Conservation (phyloP, 2,113 vertebrate genomes). For the Atrichornis clamosus region DNA sequence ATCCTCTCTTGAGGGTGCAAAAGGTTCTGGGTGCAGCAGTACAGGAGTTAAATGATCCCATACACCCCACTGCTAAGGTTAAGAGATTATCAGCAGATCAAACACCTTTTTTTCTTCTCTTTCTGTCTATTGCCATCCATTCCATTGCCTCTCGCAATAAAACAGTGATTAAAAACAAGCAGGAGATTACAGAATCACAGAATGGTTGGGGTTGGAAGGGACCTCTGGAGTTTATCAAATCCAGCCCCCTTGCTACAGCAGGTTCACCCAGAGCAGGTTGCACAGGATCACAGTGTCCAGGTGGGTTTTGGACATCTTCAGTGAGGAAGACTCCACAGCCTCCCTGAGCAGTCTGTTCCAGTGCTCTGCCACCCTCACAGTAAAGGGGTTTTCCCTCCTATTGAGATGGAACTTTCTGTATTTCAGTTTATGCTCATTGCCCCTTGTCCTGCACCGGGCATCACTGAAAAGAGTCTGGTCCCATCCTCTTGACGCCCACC, state of each 20-base stretch:
- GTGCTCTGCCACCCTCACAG: neutral
- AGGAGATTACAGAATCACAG: neutral
- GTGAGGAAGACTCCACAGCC: neutral
- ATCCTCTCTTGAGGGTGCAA: neutral
- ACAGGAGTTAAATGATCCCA: neutral
- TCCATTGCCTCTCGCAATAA: neutral
- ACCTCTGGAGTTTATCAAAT: neutral
- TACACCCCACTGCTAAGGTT: fast-evolving
- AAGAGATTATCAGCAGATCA: neutral
- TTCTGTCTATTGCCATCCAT: neutral
- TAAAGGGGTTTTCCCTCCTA: neutral
- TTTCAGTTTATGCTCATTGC: neutral
- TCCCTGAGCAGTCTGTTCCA: neutral
- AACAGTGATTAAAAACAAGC: neutral
- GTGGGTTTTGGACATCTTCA: neutral
- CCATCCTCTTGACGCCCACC: neutral
- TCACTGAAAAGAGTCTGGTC: neutral
- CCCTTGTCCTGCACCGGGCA: neutral
- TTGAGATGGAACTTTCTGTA: neutral
- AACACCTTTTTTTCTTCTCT: neutral
- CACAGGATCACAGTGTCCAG: neutral
- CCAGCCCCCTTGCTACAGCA: neutral
- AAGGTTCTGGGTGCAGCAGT: neutral
- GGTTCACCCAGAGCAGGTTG: neutral
- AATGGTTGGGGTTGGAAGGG: neutral